Evolutionary conservation across 2,888 invertebrate genomes (phyloP).

Genomic region (Myopa testacea): DNA sequence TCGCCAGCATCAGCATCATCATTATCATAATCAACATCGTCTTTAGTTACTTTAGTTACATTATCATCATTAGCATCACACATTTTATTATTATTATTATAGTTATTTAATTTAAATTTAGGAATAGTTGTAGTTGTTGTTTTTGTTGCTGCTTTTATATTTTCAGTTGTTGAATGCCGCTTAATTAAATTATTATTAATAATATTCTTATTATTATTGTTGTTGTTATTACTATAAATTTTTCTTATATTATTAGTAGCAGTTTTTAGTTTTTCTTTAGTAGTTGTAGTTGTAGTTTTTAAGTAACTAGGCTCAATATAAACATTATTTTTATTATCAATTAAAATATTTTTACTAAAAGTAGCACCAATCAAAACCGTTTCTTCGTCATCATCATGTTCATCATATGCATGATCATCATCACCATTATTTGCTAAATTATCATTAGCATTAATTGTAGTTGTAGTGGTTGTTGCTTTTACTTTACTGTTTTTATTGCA

Average conservation of each 20-base stretch:
- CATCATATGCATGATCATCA: conserved; percentile 35
- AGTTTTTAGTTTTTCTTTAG: background rate
- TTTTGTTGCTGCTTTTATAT: conserved; percentile 19
- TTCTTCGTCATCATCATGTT: conserved; percentile 47
- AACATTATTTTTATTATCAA: conserved; percentile 41
- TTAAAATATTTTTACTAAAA: conserved; percentile 51
- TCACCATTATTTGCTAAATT: conserved; percentile 12
- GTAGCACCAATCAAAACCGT: conserved; percentile 58
- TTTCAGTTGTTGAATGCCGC: conserved; percentile 24
- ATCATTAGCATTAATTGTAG: conserved; percentile 2
- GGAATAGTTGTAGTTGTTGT: conserved; percentile 40
- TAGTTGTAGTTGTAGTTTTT: conserved; percentile 19
- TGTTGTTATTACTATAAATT: background rate
- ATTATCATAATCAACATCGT: background rate
- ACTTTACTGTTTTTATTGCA: background rate
- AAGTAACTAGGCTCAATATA: conserved; percentile 31
- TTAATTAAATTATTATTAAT: conserved; percentile 42
- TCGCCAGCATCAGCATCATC: background rate
- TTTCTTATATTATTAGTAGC: conserved; percentile 6
- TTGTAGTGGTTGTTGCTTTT: conserved; percentile 2
- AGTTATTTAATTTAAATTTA: conserved; percentile 19
- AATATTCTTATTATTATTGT: conserved; percentile 38
- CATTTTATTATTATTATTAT: conserved; percentile 12
- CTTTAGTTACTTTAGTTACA: conserved; percentile 20
- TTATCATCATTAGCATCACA: background rate